Evolutionary conservation across 2,888 invertebrate species (phyloP).

Genomic region (Frankliniella intonsa): DNA sequence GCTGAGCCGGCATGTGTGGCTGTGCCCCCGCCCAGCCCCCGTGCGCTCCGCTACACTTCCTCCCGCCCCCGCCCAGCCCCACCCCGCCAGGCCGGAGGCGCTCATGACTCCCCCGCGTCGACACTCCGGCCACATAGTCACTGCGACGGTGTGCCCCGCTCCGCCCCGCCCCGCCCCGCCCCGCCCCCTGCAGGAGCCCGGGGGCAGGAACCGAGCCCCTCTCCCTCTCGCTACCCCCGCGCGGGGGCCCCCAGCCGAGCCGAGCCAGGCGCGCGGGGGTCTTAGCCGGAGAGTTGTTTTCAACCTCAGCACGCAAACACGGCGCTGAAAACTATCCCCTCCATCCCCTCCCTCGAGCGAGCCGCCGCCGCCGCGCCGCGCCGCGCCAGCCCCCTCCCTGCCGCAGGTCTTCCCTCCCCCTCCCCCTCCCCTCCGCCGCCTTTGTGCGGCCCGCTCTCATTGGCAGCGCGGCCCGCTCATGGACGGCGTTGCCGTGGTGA

Average conservation of each 20-base stretch:
- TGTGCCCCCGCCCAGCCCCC: too few relatives aligned
- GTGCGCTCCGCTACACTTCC: too few relatives aligned
- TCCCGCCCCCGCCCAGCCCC: too few relatives aligned
- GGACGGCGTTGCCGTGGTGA: constrained; percentile 47
- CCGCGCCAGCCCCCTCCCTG: background rate
- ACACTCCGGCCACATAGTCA: background rate
- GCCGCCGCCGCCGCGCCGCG: background rate
- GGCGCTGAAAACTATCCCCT: constrained; percentile 11
- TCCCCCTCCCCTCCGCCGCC: background rate
- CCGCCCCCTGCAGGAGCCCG: background rate
- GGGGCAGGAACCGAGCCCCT: background rate
- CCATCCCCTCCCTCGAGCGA: background rate
- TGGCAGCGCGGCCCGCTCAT: constrained; percentile 34
- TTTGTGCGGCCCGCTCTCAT: background rate
- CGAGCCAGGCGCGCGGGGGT: background rate
- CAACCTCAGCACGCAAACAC: constrained; percentile 12
- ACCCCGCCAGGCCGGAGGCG: too few relatives aligned
- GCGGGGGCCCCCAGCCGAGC: background rate
- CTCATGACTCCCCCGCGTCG: background rate
- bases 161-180: background rate
- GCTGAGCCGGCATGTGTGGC: too few relatives aligned
- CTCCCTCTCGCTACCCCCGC: background rate
- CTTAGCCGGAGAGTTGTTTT: constrained; percentile 25
- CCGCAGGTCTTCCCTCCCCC: background rate
- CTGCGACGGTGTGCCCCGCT: too few relatives aligned